These are phyloP conservation scores for Napeogenes sylphis DNA, from an alignment of 2,888 invertebrate species.

Conservation along the genomic window DNA sequence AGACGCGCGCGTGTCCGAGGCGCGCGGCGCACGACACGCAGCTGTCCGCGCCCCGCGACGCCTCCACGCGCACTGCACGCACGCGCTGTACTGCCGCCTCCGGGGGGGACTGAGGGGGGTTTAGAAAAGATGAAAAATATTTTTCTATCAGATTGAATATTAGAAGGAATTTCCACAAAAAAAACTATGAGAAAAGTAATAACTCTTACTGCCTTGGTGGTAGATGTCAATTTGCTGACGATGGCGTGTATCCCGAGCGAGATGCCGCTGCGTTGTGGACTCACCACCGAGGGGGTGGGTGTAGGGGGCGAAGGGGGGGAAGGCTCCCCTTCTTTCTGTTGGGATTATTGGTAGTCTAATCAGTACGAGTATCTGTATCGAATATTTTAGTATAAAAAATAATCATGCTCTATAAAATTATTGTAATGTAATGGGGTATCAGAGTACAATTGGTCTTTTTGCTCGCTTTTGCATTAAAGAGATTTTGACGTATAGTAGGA, in stretches of 20 bases:
- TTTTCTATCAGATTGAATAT: too few relatives aligned
- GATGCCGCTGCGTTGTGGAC: slow-evolving; percentile 83
- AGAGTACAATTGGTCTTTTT: too few relatives aligned
- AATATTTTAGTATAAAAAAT: too few relatives aligned
- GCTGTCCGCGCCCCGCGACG: slow-evolving; percentile 87
- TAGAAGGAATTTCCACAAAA: too few relatives aligned
- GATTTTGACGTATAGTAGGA: too few relatives aligned
- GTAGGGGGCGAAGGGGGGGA: slow-evolving; percentile 19
- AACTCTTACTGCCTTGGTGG: slow-evolving; percentile 37
- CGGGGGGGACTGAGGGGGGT: not conserved
- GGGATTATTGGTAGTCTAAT: too few relatives aligned
- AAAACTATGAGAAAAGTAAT: too few relatives aligned
- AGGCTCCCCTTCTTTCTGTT: slow-evolving; percentile 25
- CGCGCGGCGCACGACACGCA: slow-evolving; percentile 90
- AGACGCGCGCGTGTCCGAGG: slow-evolving; percentile 78
- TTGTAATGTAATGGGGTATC: too few relatives aligned
- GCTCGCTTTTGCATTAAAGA: too few relatives aligned
- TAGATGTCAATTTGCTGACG: slow-evolving; percentile 86
- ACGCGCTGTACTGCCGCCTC: slow-evolving; percentile 30
- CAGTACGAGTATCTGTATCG: too few relatives aligned
- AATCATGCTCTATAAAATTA: too few relatives aligned
- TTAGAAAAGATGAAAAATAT: too few relatives aligned
- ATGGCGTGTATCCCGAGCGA: slow-evolving; percentile 93
- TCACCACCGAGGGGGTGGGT: slow-evolving; percentile 44
- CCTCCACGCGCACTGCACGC: slow-evolving; percentile 79